Evolutionary conservation across 2,888 invertebrate genomes (phyloP).

Genomic region (Serrognathus titanus): DNA sequence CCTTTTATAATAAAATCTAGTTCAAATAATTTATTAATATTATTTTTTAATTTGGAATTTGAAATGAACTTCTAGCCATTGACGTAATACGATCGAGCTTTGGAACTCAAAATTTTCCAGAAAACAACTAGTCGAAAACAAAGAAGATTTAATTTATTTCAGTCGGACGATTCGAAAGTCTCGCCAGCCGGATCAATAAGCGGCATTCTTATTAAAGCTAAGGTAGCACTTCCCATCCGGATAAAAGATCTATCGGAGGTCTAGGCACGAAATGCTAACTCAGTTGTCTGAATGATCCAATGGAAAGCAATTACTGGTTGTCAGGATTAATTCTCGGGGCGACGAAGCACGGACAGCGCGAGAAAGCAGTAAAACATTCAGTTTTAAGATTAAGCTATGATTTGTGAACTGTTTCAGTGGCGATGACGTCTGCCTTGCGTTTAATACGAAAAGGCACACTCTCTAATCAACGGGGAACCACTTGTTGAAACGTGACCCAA

Average conservation of each 20-base stretch:
- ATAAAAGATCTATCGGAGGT: constrained; percentile 14
- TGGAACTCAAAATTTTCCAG: no score
- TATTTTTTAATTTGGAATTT: no score
- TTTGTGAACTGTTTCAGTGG: background rate
- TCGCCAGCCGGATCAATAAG: no score
- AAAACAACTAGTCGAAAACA: no score
- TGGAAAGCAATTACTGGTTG: constrained; percentile 35
- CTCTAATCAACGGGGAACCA: constrained; percentile 31
- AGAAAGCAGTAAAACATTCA: background rate
- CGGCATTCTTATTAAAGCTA: no score
- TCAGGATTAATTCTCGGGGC: constrained; percentile 27
- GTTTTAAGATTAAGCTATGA: background rate
- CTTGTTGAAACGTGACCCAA: constrained; percentile 35
- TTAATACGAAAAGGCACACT: constrained; percentile 16
- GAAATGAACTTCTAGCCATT: no score
- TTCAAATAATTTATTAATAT: no score
- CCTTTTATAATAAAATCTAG: no score
- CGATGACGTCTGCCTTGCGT: background rate
- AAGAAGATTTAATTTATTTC: no score
- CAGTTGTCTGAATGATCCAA: constrained; percentile 34
- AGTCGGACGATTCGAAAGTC: no score
- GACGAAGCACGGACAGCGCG: constrained; percentile 12
- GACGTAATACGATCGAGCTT: no score
- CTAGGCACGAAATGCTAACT: constrained; percentile 36
- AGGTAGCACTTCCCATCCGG: background rate